Conservation (phyloP, 37 sponge, comb jelly and placozoan genomes). For the Theonella swinhoei region DNA sequence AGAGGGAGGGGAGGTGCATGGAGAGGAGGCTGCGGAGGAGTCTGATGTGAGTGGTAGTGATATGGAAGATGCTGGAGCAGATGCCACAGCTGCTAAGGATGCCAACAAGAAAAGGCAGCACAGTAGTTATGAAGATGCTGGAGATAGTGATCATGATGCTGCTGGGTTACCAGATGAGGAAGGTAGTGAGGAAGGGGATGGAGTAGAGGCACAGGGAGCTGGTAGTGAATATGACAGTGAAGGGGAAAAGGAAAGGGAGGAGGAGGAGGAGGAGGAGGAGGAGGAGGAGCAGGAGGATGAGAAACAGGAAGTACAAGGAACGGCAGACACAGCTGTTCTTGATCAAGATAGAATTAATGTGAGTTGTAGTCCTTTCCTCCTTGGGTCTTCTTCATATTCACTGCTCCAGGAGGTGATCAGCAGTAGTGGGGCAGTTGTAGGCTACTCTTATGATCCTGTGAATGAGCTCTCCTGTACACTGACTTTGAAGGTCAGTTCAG, state of each 20-base stretch:
- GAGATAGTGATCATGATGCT: neutral
- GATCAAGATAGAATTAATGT: constrained; percentile 13
- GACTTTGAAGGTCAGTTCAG: constrained; percentile 49
- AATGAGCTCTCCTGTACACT: constrained; percentile 75
- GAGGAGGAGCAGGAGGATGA: constrained; percentile 4
- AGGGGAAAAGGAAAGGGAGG: neutral
- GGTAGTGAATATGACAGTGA: too few relatives aligned
- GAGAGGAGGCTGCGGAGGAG: constrained; percentile 55
- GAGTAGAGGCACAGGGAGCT: neutral
- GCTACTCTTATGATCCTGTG: constrained; percentile 78
- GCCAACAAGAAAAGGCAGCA: constrained; percentile 45
- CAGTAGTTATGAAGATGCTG: constrained; percentile 24
- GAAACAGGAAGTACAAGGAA: neutral
- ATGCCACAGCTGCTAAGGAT: constrained; percentile 32
- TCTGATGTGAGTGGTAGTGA: too few relatives aligned
- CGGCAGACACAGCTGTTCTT: neutral
- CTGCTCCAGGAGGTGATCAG: constrained; percentile 56
- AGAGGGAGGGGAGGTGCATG: constrained; percentile 64
- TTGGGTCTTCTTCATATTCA: too few relatives aligned
- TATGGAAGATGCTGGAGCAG: too few relatives aligned
- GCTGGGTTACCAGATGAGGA: constrained; percentile 19
- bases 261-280: constrained; percentile 2
- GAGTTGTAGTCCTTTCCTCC: neutral
- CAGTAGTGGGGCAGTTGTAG: constrained; percentile 30
- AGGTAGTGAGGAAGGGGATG: constrained; percentile 11